Base-by-base conservation (phyloP, 2,113 vertebrate species). In the Atractosteus spatula region DNA sequence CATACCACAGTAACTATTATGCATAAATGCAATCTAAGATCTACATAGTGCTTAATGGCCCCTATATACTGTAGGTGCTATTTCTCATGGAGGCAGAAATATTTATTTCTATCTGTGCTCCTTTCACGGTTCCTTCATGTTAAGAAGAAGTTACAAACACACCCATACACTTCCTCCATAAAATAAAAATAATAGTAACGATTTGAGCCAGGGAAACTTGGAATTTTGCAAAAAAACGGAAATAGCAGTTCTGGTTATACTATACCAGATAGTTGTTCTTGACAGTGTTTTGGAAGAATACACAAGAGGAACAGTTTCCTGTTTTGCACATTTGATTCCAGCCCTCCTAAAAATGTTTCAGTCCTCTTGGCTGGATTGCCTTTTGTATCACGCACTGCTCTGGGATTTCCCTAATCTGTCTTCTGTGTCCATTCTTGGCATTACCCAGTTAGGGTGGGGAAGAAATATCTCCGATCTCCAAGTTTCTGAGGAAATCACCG, bases 251-350 rank as follows among this genome's bases (percentile, higher is more conserved):
- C 2, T 7, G 45, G 47, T 45, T n/a, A 7, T 59, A 64, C 4
- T 45, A 8, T 41, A n/a, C 13, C n/a, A 8, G 64, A 61, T 5
- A 51, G 17, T 66, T 57, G 41, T 7, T 47, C 8, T 41, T 66
- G 77, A 75, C 70, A 75, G 61, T 51, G 43, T 47, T 78, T 70
- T 63, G 62, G 47, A 51, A 51, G 62, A 71, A 69, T 71, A 67
- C 57, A 51, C 71, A 4, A 42, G 66, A 78, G 66, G n/a, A 29
- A 29, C 51, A 3, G 13, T 62, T 76, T 79, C 74, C 77, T 76
- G 74, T 76, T 79, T 72, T 76, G 59, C 51, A 16, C 16, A 41
- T 47, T 2, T 16, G 62, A 17, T 11, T 44, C 44, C 67, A 62
- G 8, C 67, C 14, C 13, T 44, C 42, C 62, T 54, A 12, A 16